A percentile compares a stretch with the other conserved stretches of the same genome.
Conservation (phyloP, 2,888 invertebrate genomes). For the Agrochola lota region DNA sequence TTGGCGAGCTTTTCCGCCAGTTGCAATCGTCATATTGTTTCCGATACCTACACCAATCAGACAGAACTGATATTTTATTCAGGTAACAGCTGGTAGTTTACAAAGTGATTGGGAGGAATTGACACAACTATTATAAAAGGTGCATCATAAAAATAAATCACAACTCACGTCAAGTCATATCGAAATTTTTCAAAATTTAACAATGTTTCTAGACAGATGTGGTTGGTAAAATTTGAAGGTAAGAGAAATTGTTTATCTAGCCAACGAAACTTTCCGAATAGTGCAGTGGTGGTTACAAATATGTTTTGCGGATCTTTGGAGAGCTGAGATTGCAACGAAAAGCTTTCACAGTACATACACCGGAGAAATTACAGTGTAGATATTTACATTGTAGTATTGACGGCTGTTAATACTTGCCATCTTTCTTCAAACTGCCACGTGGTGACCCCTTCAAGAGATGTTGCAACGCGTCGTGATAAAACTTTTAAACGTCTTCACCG, state of each 20-base stretch:
- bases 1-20: not conserved
- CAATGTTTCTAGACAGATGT: not conserved
- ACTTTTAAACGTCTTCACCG: not conserved
- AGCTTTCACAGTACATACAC: not conserved
- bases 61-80: slow-evolving; percentile 6
- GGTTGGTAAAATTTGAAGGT: slow-evolving; percentile 24
- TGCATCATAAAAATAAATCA: not conserved
- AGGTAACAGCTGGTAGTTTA: not conserved
- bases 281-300: slow-evolving; percentile 5
- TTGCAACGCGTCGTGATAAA: slow-evolving; percentile 11
- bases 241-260: not conserved
- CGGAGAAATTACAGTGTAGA: not conserved
- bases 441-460: not conserved
- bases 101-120: slow-evolving; percentile 5
- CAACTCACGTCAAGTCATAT: not conserved
- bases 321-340: not conserved
- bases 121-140: not conserved
- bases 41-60: slow-evolving; percentile 14
- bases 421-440: not conserved
- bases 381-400: not conserved
- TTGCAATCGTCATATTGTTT: slow-evolving; percentile 26
- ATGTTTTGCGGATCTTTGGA: not conserved
- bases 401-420: not conserved
- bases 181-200: not conserved
- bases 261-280: not conserved